phyloP scores from a whole-genome alignment of 2,888 invertebrate genomes.

The Nephrocerus scutellatus region DNA sequence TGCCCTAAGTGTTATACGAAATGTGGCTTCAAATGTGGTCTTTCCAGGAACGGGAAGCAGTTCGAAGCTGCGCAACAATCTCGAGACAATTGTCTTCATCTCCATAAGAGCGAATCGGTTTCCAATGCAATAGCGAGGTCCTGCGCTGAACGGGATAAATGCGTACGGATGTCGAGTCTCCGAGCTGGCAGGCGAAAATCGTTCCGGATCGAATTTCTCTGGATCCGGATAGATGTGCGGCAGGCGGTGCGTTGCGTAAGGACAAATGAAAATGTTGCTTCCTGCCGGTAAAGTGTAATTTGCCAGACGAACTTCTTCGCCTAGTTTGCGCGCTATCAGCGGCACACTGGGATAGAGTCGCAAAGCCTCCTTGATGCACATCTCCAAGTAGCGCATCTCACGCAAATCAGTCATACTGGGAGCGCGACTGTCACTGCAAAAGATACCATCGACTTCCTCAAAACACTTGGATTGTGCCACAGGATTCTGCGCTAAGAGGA shows the following conservation, averaged over 20 bases:
- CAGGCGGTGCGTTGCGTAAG: conserved; percentile 54
- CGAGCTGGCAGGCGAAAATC: conserved; percentile 51
- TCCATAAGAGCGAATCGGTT: conserved; percentile 56
- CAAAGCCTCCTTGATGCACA: conserved; percentile 63
- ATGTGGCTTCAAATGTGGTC: conserved; percentile 49
- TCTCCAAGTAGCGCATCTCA: conserved; percentile 60
- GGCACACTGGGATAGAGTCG: conserved; percentile 49
- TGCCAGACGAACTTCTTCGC: conserved; percentile 45
- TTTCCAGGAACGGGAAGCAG: conserved; percentile 50
- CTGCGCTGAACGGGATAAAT: conserved; percentile 55
- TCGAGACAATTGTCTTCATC: conserved; percentile 54
- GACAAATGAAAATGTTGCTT: conserved; percentile 51
- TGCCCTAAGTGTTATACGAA: conserved; percentile 53
- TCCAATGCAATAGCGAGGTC: conserved; percentile 54
- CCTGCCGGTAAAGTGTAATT: conserved; percentile 51
- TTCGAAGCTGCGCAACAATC: conserved; percentile 50
- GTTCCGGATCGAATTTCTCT: conserved; percentile 52
- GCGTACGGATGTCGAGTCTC: conserved; percentile 53
- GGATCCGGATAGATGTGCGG: conserved; percentile 53
- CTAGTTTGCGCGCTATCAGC: conserved; percentile 41
- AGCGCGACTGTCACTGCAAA: conserved; percentile 43
- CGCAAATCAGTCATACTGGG: conserved; percentile 54
- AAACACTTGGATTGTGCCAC: conserved; percentile 49
- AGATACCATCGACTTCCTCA: conserved; percentile 49
- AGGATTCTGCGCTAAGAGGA: conserved; percentile 51